Percentiles rank a stretch among this genome's conserved stretches.
Conservation (phyloP, 2,888 invertebrate genomes). For the Lepidocyrtinus sp. region DNA sequence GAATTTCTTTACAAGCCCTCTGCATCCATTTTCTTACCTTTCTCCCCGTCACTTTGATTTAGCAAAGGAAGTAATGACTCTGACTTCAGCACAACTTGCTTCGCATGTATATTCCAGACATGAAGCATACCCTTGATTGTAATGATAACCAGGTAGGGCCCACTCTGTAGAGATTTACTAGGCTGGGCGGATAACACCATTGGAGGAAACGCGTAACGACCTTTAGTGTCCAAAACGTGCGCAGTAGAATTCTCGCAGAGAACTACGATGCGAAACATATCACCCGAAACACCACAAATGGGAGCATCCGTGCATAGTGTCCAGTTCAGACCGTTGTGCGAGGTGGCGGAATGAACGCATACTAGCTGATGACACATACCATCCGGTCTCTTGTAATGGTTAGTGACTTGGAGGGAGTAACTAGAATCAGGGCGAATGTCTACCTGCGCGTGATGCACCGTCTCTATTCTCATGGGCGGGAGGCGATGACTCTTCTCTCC, state of each 20-base stretch:
- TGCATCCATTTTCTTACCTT: slow-evolving; percentile 48
- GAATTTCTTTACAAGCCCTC: slow-evolving; percentile 5
- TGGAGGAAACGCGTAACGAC: slow-evolving; percentile 75
- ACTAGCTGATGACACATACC: slow-evolving; percentile 59
- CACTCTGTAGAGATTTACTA: slow-evolving; percentile 76
- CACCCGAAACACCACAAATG: slow-evolving; percentile 78
- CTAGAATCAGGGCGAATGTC: slow-evolving; percentile 43
- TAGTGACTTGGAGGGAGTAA: slow-evolving; percentile 61
- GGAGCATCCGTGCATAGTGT: slow-evolving; percentile 79
- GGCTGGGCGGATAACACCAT: slow-evolving; percentile 77
- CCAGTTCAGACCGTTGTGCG: slow-evolving; percentile 78
- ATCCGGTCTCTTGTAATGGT: slow-evolving; percentile 50
- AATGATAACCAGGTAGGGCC: slow-evolving; percentile 75
- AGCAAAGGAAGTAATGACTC: slow-evolving; percentile 76
- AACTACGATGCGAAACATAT: slow-evolving; percentile 74
- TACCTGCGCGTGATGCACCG: slow-evolving; percentile 45
- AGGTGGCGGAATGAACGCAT: slow-evolving; percentile 59
- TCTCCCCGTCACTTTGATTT: slow-evolving; percentile 58
- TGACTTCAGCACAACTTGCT: slow-evolving; percentile 77
- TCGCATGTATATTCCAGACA: slow-evolving; percentile 78
- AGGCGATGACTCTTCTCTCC: slow-evolving; percentile 44
- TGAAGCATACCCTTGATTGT: slow-evolving; percentile 76
- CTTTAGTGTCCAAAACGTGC: slow-evolving; percentile 76
- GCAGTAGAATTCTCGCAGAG: slow-evolving; percentile 81
- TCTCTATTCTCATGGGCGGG: slow-evolving; percentile 52